Percentiles rank a stretch among this genome's conserved stretches.
phyloP scores from a whole-genome alignment of 2,797 vertebrate genomes.

The Hephaestus fuliginosus region DNA sequence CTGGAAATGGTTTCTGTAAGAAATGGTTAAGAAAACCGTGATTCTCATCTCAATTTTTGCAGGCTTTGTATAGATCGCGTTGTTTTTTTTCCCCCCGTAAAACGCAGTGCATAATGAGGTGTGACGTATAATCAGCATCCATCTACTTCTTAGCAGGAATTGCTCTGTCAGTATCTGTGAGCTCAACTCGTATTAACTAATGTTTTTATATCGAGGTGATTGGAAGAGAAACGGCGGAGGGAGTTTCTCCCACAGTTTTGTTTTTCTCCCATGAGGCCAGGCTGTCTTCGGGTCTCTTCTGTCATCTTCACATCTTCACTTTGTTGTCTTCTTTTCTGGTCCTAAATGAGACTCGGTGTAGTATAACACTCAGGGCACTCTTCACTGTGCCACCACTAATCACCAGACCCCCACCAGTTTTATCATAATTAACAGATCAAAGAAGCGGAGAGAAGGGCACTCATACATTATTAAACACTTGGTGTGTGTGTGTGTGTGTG shows the following conservation, averaged over 20 bases:
- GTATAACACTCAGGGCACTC: slow-evolving; percentile 57
- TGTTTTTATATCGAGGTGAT: slow-evolving; percentile 11
- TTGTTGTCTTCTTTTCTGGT: slow-evolving; percentile 58
- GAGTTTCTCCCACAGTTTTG: slow-evolving; percentile 6
- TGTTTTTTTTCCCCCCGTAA: no score
- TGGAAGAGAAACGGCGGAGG: slow-evolving; percentile 27
- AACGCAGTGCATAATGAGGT: not conserved
- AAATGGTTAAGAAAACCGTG: not conserved
- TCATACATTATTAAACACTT: slow-evolving; percentile 75
- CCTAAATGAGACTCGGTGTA: slow-evolving; percentile 60
- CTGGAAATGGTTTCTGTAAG: no score
- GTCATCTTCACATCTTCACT: slow-evolving; percentile 62
- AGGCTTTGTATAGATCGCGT: not conserved
- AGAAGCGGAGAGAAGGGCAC: slow-evolving; percentile 72
- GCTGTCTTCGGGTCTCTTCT: slow-evolving; percentile 51
- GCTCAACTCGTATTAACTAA: not conserved
- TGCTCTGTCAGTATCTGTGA: not conserved
- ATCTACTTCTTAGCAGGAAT: not conserved
- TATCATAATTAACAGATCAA: slow-evolving; percentile 81
- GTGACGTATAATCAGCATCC: not conserved
- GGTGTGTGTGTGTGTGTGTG: slow-evolving; percentile 18
- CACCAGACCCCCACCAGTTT: slow-evolving; percentile 72
- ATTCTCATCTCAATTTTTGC: not conserved
- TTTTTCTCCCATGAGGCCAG: slow-evolving; percentile 12
- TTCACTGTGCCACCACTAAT: slow-evolving; percentile 70